Conservation (phyloP, 2,797 vertebrate genomes). For the Myiotriccus ornatus region DNA sequence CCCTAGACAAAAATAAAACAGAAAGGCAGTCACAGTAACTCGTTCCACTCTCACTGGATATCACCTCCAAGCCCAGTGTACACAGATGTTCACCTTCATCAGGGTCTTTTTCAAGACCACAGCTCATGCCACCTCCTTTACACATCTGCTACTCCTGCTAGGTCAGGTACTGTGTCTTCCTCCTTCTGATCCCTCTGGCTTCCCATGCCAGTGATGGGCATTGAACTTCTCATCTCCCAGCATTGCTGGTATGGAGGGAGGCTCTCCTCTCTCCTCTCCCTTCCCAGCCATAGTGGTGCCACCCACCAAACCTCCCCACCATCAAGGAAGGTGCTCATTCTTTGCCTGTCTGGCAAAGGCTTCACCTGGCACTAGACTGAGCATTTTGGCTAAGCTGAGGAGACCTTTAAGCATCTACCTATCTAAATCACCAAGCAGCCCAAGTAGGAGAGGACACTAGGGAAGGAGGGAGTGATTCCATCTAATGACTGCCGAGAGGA, state of each 20-base stretch:
- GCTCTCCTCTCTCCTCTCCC: not conserved
- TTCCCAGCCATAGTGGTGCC: not conserved
- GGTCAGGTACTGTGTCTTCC: accelerated
- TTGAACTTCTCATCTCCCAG: not conserved
- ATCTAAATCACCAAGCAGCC: not conserved
- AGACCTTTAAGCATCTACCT: not conserved
- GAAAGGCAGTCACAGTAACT: not conserved
- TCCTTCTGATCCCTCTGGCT: not conserved
- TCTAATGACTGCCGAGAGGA: not conserved
- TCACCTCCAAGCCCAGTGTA: not conserved
- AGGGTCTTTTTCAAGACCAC: not conserved
- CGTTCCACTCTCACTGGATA: constrained; percentile 1
- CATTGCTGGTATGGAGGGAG: not conserved
- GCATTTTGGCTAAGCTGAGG: not conserved
- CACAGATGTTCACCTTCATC: not conserved
- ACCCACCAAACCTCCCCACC: not conserved
- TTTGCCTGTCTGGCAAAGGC: not conserved
- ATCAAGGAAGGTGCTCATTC: not conserved
- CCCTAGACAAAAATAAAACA: constrained; percentile 57
- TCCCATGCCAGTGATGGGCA: not conserved
- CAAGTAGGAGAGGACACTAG: not conserved
- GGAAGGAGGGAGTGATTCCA: not conserved
- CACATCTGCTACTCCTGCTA: not conserved
- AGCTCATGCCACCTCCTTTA: not conserved
- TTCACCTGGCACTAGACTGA: not conserved